Base-by-base conservation (phyloP, 2,888 invertebrate species). In the Caenorhabditis plicata region DNA sequence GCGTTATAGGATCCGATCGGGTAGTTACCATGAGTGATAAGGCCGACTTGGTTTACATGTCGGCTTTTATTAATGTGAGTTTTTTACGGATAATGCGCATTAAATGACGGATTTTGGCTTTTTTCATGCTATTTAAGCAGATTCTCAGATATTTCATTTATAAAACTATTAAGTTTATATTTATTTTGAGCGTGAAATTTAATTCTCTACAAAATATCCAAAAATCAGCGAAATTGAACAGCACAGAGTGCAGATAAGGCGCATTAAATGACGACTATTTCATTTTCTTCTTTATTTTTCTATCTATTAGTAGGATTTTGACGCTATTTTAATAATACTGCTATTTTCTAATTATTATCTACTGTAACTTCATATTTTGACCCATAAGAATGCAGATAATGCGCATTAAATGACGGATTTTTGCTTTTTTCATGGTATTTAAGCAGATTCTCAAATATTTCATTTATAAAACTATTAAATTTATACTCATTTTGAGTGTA, bases 21-120 rank as follows among this genome's bases (percentile, higher is more conserved):
- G 33, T 65, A 7, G 53, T 72, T n/a, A 64, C 57, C 1, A 63
- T 52, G 9, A 50, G 56, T 23, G 71, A 71, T 44, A 70, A 71
- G 44, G 55, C 47, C 25, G 39, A 44, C n/a, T 50, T 71, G 3
- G 46, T 51, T n/a, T 71, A 68, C 35, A 51, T 56, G 32, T 48
- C 50, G 15, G 70, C 71, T 4, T 57, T 71, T 25, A 49, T 71
- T 26, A 68, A 62, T 52, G 57, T 50, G 23, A 35, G n/a, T 13
- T 22, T 27, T 20, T n/a, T n/a, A n/a, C n/a, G n/a, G n/a, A n/a
- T n/a, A n/a, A n/a, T n/a, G n/a, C n/a, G 22, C 22, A 43, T 31
- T 31, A 36, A 23, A 39, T n/a, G 39, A 39, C 2, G 39, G 32
- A 5, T 8, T 38, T 29, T 31, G 27, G 3, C 15, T 46, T 46